Percentiles rank a stretch among this genome's conserved stretches.
Evolutionary conservation across 2,113 vertebrate genomes (phyloP).

Genomic region (Leptosomus discolor): DNA sequence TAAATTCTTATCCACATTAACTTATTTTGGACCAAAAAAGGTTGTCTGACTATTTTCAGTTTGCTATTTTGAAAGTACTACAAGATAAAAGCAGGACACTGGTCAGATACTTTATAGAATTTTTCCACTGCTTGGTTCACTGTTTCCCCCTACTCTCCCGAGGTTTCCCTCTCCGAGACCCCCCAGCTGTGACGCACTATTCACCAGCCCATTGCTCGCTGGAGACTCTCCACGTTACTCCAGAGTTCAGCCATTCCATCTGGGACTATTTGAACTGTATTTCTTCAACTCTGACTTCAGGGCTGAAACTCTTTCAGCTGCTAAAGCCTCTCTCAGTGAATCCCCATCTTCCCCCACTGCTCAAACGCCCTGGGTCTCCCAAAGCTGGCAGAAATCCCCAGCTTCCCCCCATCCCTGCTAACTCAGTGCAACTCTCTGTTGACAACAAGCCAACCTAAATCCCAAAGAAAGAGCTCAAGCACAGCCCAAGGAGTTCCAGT

Average conservation of each 20-base stretch:
- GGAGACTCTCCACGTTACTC: not conserved
- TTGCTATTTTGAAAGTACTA: not conserved
- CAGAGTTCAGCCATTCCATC: not conserved
- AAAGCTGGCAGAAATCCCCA: not conserved
- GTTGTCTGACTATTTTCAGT: not conserved
- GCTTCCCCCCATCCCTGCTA: not conserved
- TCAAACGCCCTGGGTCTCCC: not conserved
- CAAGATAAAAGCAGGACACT: not conserved
- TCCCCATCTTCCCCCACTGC: not conserved
- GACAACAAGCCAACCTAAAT: not conserved
- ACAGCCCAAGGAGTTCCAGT: not conserved
- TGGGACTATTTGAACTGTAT: not conserved
- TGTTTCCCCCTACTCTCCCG: not conserved
- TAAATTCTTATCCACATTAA: not conserved
- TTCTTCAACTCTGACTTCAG: not conserved
- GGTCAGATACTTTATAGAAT: not conserved
- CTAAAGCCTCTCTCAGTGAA: not conserved
- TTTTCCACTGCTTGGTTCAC: not conserved
- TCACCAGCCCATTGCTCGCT: not conserved
- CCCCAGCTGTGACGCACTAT: fast-evolving
- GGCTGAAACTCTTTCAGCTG: not conserved
- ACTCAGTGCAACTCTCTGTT: not conserved
- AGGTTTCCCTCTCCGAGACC: too few species aligned
- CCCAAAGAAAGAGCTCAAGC: not conserved
- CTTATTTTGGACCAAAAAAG: not conserved